Evolutionary conservation across 35 echinoderm and acorn worm genomes (phyloP).

Genomic region (Ophiothrix spiculata): DNA sequence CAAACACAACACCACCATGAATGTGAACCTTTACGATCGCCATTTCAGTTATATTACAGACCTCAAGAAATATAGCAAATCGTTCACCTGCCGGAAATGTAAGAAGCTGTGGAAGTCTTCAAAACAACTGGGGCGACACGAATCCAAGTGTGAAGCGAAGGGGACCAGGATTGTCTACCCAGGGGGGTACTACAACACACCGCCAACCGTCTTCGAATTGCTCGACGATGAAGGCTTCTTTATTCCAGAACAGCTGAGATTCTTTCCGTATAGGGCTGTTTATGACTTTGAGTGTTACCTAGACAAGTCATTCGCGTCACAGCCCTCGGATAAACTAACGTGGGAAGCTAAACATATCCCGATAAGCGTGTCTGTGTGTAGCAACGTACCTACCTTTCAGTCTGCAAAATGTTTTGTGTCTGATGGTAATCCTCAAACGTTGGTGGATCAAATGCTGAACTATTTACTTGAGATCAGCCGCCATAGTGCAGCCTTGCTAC

Average conservation of each 20-base stretch:
- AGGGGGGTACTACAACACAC: not conserved
- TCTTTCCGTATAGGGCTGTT: conserved; percentile 12
- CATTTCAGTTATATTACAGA: not conserved
- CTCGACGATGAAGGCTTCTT: not conserved
- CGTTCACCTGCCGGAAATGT: not conserved
- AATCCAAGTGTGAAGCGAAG: not conserved
- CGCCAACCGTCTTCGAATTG: not conserved
- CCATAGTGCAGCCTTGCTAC: not conserved
- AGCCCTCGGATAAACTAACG: not conserved
- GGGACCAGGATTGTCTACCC: not conserved
- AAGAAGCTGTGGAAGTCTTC: not conserved
- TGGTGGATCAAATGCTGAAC: not conserved
- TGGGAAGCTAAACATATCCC: conserved; percentile 19
- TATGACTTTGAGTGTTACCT: conserved; percentile 35
- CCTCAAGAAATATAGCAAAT: not conserved
- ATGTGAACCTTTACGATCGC: not conserved
- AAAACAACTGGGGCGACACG: not conserved
- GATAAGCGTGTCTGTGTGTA: conserved; percentile 11
- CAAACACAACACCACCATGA: not conserved
- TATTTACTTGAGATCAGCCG: conserved; percentile 15
- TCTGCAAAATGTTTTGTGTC: conserved; percentile 26
- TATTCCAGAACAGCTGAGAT: not conserved
- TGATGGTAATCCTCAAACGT: conserved; percentile 6
- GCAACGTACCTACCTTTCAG: conserved; percentile 32
- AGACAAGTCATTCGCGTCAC: not conserved